Percentiles rank a stretch among this genome's conserved stretches.
Conservation (phyloP, 2,888 invertebrate species). For the Rotaria sp. region DNA sequence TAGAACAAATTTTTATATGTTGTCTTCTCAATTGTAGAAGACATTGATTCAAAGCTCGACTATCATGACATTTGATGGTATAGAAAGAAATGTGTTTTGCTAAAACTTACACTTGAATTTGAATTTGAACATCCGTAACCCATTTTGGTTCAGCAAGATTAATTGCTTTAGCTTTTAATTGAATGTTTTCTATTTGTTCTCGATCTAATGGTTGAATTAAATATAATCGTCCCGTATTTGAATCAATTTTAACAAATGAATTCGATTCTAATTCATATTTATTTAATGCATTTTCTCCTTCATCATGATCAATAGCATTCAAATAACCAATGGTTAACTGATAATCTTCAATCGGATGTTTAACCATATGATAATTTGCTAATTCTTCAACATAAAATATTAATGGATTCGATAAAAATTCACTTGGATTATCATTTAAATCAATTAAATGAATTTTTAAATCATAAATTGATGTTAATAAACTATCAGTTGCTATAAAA, state of each 20-base stretch:
- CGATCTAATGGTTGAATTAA: not conserved
- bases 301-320: not conserved
- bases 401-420: not conserved
- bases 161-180: not conserved
- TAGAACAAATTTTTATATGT: no score
- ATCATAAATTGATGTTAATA: slow-evolving; percentile 1
- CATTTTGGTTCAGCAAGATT: not conserved
- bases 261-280: not conserved
- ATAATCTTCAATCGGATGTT: not conserved
- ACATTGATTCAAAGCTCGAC: no score
- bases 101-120: not conserved
- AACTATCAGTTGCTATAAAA: not conserved
- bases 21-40: no score
- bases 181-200: not conserved
- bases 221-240: not conserved
- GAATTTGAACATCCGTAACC: not conserved
- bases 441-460: not conserved
- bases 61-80: no score
- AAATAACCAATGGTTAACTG: not conserved
- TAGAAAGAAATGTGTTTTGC: no score
- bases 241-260: not conserved
- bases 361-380: not conserved
- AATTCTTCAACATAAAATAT: not conserved
- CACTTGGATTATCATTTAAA: slow-evolving; percentile 4
- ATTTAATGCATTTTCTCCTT: not conserved